These are phyloP conservation scores for Corythucha ciliata DNA, from an alignment of 2,888 invertebrate genomes.

Conservation along the genomic window DNA sequence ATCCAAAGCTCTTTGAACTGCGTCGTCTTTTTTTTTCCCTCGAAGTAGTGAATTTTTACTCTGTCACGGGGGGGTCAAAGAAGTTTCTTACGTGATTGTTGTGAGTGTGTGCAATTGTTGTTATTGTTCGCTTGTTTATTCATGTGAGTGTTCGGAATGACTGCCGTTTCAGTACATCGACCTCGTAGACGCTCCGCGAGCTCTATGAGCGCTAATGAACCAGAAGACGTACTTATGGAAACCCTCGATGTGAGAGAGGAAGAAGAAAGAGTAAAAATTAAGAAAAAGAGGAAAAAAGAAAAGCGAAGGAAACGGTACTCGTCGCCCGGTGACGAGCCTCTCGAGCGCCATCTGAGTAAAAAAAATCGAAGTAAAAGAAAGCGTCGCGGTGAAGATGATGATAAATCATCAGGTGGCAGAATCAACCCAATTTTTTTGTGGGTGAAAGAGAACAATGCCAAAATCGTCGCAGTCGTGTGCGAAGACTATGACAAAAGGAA, in stretches of 20 bases:
- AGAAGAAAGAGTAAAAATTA: slow-evolving; percentile 9
- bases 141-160: too few relatives aligned
- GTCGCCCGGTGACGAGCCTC: slow-evolving; percentile 38
- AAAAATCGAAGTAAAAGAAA: slow-evolving; percentile 38
- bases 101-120: too few relatives aligned
- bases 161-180: slow-evolving; percentile 14
- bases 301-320: slow-evolving; percentile 35
- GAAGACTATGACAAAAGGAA: slow-evolving; percentile 81
- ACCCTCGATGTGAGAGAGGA: slow-evolving; percentile 1
- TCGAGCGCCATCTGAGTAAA: too few relatives aligned
- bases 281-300: slow-evolving; percentile 22
- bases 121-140: too few relatives aligned
- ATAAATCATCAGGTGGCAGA: slow-evolving; percentile 48
- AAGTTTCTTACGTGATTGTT: too few relatives aligned
- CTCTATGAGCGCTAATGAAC: neutral
- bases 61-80: too few relatives aligned
- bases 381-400: slow-evolving; percentile 27
- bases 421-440: slow-evolving; percentile 77
- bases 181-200: neutral
- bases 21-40: too few relatives aligned
- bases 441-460: slow-evolving; percentile 70
- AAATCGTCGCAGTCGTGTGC: slow-evolving; percentile 73
- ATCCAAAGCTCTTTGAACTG: too few relatives aligned
- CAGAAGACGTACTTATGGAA: neutral
- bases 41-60: too few relatives aligned